Evolutionary conservation across 1,140 invertebrate species (phyloP).

Genomic region (Rhagoletis pomonella): DNA sequence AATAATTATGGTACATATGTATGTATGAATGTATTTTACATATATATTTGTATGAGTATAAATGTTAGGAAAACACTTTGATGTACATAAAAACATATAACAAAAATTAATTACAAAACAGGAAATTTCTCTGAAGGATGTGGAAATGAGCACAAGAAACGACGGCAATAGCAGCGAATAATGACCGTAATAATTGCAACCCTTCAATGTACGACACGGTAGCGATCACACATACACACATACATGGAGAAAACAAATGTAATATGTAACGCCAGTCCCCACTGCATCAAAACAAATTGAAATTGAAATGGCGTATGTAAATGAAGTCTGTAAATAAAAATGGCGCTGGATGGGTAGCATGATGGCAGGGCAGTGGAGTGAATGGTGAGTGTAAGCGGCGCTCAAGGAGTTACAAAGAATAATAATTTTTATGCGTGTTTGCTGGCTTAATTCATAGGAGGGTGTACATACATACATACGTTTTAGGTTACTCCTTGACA

Average conservation of each 20-base stretch:
- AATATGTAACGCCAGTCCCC: background rate
- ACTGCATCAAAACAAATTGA: background rate
- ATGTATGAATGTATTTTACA: background rate
- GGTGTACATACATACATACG: background rate
- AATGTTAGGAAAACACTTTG: background rate
- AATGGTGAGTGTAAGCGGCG: background rate
- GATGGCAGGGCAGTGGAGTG: background rate
- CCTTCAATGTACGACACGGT: background rate
- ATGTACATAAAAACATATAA: background rate
- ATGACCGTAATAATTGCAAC: constrained; percentile 43
- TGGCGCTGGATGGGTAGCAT: background rate
- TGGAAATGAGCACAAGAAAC: constrained; percentile 50
- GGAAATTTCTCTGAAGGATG: constrained; percentile 35
- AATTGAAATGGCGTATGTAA: background rate
- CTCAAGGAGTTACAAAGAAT: constrained; percentile 13
- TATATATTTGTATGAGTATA: background rate
- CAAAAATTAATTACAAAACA: constrained; percentile 47
- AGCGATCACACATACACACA: background rate
- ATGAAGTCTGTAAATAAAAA: background rate
- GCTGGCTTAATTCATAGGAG: background rate
- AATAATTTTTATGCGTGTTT: constrained; percentile 38
- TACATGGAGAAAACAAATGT: background rate
- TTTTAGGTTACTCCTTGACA: background rate
- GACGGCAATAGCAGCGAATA: constrained; percentile 24
- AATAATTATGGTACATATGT: background rate